Conservation (phyloP, 2,113 vertebrate genomes). For the Rhineura floridana region DNA sequence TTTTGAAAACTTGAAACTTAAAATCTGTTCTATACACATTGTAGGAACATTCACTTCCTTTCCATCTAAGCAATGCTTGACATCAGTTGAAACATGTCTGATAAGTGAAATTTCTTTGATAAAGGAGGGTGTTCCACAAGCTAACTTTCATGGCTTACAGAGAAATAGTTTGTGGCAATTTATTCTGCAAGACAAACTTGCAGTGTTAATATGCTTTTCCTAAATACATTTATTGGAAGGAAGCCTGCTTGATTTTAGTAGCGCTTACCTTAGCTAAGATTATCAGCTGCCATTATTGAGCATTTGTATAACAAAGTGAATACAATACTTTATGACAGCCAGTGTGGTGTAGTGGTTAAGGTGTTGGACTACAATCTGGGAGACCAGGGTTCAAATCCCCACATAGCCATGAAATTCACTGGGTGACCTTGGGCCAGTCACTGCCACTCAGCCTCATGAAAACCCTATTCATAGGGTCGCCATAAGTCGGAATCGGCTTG, state of each 20-base stretch:
- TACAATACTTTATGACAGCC: no score
- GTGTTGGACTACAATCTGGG: no score
- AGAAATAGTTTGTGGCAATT: neutral
- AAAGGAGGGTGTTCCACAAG: neutral
- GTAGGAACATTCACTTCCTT: constrained; percentile 51
- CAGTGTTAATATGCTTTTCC: neutral
- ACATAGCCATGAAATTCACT: no score
- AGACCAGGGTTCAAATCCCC: no score
- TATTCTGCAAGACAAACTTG: neutral
- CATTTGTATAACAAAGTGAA: neutral
- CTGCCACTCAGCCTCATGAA: no score
- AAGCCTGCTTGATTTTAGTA: neutral
- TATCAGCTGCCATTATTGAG: neutral
- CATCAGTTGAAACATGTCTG: constrained; percentile 45
- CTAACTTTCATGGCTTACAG: constrained; percentile 5
- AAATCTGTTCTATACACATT: constrained; percentile 29
- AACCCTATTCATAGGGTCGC: no score
- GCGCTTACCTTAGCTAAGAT: neutral
- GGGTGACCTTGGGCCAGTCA: no score
- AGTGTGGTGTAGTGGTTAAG: no score
- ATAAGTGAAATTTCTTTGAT: constrained; percentile 42
- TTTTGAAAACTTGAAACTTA: constrained; percentile 37
- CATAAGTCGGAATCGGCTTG: no score
- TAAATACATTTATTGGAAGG: neutral
- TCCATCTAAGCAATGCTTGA: constrained; percentile 36